Conservation (phyloP, 1,140 invertebrate genomes). For the Amphibalanus amphitrite region DNA sequence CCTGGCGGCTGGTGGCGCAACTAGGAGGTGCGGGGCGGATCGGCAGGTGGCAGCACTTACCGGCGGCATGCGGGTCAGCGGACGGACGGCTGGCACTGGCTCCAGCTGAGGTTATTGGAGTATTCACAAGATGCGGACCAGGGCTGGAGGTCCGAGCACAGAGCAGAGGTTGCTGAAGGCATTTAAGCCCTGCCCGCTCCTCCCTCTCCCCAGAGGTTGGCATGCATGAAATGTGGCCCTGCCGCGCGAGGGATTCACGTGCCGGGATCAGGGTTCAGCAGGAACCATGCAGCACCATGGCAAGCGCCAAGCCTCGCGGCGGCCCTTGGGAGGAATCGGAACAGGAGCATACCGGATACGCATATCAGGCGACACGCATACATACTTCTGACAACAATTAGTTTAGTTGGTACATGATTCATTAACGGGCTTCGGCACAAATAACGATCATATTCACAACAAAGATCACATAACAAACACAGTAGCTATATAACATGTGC, state of each 20-base stretch:
- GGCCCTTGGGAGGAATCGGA: not conserved
- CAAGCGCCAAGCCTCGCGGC: no score
- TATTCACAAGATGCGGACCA: not conserved
- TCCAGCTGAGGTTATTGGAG: no score
- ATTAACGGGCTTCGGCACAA: not conserved
- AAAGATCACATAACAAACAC: not conserved
- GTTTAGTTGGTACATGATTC: not conserved
- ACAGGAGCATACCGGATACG: not conserved
- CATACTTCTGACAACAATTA: not conserved
- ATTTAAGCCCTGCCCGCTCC: no score
- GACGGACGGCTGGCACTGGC: no score
- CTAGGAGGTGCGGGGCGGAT: not conserved
- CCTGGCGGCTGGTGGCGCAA: not conserved
- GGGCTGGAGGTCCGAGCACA: no score
- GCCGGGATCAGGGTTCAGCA: no score
- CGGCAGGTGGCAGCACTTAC: slow-evolving; percentile 45
- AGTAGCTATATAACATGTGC: not conserved
- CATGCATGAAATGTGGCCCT: not conserved
- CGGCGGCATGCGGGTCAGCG: slow-evolving; percentile 40
- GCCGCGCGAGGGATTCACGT: no score
- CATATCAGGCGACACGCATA: not conserved
- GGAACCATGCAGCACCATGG: no score
- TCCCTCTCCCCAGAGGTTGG: no score
- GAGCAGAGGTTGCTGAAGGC: no score
- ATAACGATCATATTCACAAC: not conserved